Conservation (phyloP, 37 sponge, comb jelly and placozoan species). For the Eunapius fragilis region DNA sequence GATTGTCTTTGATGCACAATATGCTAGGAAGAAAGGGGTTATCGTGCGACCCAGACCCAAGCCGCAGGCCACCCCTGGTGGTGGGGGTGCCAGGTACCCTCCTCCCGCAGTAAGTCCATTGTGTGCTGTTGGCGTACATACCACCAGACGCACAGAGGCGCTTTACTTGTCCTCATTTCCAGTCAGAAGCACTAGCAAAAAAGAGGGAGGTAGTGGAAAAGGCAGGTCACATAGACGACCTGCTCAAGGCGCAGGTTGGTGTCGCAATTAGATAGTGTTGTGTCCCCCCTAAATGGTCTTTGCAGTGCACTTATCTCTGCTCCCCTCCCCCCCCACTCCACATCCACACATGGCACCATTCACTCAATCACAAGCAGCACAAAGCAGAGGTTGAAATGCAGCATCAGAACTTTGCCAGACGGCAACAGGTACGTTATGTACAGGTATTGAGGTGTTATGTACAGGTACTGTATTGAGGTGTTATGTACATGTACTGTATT, state of each 20-base stretch:
- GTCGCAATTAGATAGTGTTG: too few relatives aligned
- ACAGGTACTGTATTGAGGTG: too few relatives aligned
- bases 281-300: too few relatives aligned
- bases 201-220: conserved; percentile 58
- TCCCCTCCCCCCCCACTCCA: too few relatives aligned
- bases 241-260: conserved; percentile 50
- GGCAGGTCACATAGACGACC: conserved; percentile 22
- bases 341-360: too few relatives aligned
- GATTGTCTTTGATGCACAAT: too few relatives aligned
- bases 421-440: conserved; percentile 18
- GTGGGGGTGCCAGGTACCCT: not conserved
- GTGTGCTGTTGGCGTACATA: too few relatives aligned
- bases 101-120: not conserved
- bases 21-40: conserved; percentile 56
- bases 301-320: too few relatives aligned
- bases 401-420: conserved; percentile 35
- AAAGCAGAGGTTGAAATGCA: conserved; percentile 31
- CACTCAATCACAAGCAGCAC: conserved; percentile 16
- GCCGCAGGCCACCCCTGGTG: conserved; percentile 38
- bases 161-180: conserved; percentile 12
- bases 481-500: too few relatives aligned
- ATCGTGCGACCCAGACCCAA: conserved; percentile 20
- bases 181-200: conserved; percentile 57
- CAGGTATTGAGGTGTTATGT: too few relatives aligned
- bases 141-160: too few relatives aligned